Conservation (phyloP, 2,888 invertebrate genomes). For the Scelioninae gen. 1 region DNA sequence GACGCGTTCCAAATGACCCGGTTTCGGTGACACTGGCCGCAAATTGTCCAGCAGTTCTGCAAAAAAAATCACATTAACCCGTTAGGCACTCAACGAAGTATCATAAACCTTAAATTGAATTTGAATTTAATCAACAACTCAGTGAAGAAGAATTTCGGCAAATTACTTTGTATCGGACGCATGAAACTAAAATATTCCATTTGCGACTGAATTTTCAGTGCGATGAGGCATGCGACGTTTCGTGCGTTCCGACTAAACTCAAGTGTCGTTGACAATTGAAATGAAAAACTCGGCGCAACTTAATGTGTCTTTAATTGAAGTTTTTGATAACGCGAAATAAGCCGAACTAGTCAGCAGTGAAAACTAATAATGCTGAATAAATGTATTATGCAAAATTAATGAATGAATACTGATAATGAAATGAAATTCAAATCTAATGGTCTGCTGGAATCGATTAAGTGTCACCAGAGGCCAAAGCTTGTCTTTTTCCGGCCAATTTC, state of each 20-base stretch:
- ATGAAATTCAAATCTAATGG: not conserved
- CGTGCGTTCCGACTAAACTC: not conserved
- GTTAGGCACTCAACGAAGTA: not conserved
- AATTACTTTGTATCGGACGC: not conserved
- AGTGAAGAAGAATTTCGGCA: not conserved
- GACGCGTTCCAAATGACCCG: slow-evolving; percentile 89
- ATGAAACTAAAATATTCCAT: not conserved
- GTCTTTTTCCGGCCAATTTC: too few species aligned
- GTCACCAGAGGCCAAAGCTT: not conserved
- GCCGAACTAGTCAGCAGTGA: too few species aligned
- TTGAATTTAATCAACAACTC: not conserved
- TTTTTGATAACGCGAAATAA: not conserved
- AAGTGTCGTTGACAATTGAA: not conserved
- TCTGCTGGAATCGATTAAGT: not conserved
- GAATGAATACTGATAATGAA: not conserved
- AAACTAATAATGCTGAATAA: too few species aligned
- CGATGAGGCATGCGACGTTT: not conserved
- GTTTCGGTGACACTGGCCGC: slow-evolving; percentile 93
- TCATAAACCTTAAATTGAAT: not conserved
- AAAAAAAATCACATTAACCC: not conserved
- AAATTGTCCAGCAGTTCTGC: slow-evolving; percentile 92
- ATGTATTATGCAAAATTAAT: not conserved
- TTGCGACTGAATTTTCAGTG: too few species aligned
- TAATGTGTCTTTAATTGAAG: not conserved
- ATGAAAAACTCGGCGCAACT: not conserved